Evolutionary conservation across 1,140 invertebrate genomes (phyloP).

Genomic region (Papilio helenus): DNA sequence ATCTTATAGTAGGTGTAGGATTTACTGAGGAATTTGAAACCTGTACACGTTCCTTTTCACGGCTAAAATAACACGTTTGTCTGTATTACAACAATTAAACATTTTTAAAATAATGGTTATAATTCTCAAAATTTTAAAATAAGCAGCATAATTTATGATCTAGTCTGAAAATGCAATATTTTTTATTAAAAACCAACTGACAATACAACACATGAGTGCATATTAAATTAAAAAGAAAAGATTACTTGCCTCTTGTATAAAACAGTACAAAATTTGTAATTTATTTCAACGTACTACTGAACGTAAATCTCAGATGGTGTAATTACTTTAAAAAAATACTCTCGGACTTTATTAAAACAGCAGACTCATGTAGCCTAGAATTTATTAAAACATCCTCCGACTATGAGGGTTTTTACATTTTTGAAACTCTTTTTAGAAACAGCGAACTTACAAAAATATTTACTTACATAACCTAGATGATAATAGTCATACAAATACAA

Average conservation of each 20-base stretch:
- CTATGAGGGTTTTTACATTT: background rate
- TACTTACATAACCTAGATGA: background rate
- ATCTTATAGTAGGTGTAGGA: slow-evolving; percentile 26
- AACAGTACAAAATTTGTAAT: background rate
- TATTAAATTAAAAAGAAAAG: background rate
- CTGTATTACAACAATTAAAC: too few species aligned
- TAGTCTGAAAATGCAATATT: too few species aligned
- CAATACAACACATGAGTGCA: too few species aligned
- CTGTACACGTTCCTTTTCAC: background rate
- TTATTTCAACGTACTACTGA: background rate
- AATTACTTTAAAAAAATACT: slow-evolving; percentile 19
- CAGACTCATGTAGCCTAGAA: slow-evolving; percentile 8
- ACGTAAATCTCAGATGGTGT: slow-evolving; percentile 13
- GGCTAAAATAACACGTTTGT: background rate
- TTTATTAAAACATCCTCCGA: slow-evolving; percentile 9
- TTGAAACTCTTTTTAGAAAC: background rate
- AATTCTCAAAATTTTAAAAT: too few species aligned
- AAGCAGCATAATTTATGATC: too few species aligned
- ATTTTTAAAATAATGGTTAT: too few species aligned
- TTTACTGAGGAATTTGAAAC: slow-evolving; percentile 11
- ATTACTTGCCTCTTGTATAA: background rate
- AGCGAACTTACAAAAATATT: background rate
- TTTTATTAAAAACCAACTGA: too few species aligned
- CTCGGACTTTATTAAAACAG: slow-evolving; percentile 15
- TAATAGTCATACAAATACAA: background rate